Base-by-base conservation (phyloP, 2,113 vertebrate species). In the Phrynosoma blainvillii region DNA sequence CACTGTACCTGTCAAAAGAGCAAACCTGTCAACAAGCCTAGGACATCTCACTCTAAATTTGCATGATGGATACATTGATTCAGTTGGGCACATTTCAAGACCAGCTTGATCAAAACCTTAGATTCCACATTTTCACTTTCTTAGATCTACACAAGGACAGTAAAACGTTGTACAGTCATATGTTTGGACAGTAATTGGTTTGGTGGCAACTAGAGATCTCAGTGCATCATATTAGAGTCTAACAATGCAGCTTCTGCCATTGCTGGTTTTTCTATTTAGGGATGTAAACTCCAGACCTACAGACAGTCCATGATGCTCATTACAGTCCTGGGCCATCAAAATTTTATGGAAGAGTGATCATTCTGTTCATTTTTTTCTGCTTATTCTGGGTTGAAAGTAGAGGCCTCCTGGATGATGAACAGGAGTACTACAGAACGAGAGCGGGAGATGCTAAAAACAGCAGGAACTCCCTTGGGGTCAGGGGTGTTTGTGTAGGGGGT, bases 1-100 rank as follows among this genome's bases (percentile, higher is more conserved):
- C 82, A 89, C 86, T 90, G 89, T 91, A 92, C 88, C 79, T 92
- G 89, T 88, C 87, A 88, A 84, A 91, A 90, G 70, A 92, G 68
- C 56, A 90, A 91, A 90, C 86, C 71, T 92, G 75, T 91, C 88
- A 93, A 92, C 59, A 30, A 10, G 42, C 47, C 1, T 13, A 9
- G 1, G 84, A 70, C 32, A 59, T 92, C 90, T 89, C 91, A 74
- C 77, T 87, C 87, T 89, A 83, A 92, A 93, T 79, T 89, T 90
- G 32, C 66, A 9, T 47, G 70, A 89, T 91, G 88, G 47, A 36
- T 25, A 54, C 62, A 90, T 79, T 66, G 68, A 79, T 84, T 87
- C 52, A n/a, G 68, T 93, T 87, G 65, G 30, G 47, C 81, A 90
- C 87, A 68, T 82, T 94, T 40, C 84, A 91, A 81, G 89, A 90